phyloP scores from a whole-genome alignment of 2,113 vertebrate genomes.

The Tauraco erythrolophus region DNA sequence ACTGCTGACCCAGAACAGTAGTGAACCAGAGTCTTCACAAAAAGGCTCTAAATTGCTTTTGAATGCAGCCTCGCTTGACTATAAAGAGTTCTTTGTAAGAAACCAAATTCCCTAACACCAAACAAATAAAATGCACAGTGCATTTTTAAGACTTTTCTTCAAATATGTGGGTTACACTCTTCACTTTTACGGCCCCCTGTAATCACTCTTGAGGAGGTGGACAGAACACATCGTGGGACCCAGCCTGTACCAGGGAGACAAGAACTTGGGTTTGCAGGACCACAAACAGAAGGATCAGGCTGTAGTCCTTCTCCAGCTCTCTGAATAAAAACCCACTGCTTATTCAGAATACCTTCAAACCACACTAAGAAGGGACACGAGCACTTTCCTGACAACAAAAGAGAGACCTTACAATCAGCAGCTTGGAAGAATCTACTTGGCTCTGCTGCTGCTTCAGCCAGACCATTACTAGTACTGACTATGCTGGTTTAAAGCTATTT shows the following conservation, averaged over 20 bases:
- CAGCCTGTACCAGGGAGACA: not conserved
- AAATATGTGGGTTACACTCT: not conserved
- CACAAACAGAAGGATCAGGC: not conserved
- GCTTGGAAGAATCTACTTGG: not conserved
- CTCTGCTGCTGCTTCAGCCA: not conserved
- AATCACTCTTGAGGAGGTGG: not conserved
- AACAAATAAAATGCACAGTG: not conserved
- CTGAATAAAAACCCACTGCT: not conserved
- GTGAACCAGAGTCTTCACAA: not conserved
- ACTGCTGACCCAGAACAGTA: not conserved
- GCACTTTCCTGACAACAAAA: not conserved
- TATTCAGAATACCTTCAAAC: not conserved
- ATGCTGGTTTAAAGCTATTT: not conserved
- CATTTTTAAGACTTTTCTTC: not conserved
- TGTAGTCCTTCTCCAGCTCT: not conserved
- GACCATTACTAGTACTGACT: not conserved
- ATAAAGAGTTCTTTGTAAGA: not conserved
- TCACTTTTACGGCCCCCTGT: not conserved
- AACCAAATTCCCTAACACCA: not conserved
- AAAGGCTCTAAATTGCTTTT: not conserved
- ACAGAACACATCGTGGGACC: fast-evolving
- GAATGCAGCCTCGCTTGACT: not conserved
- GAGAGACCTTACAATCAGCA: not conserved
- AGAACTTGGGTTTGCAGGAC: not conserved
- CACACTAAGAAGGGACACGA: fast-evolving